Base-by-base conservation (phyloP, 2,113 vertebrate species). In the Rhinogobius similis region DNA sequence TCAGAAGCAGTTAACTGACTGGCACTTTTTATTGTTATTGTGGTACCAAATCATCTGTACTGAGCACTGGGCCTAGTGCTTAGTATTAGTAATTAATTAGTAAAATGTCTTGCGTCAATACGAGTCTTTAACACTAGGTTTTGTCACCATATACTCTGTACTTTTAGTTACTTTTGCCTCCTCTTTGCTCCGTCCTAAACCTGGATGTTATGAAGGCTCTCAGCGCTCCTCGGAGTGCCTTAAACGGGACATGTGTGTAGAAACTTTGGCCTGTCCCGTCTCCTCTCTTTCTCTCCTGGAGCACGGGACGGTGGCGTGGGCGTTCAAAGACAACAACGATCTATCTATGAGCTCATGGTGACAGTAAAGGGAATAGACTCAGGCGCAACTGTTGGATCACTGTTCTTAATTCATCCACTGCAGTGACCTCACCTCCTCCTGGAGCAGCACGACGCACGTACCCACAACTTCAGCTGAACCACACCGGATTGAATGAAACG, bases 381-480 rank as follows among this genome's bases (percentile, higher is more conserved):
- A 50, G 73, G 67, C 61, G 56, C 77, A 76, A 63, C 50, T 72
- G 39, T 70, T 82, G 82, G 83, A 87, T 72, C 70, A 32, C 58
- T 32, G 29, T 32, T 65, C 14, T 78, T 81, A 46, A 27, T 83
- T 82, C 63, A 77, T 81, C 68, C 71, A 68, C 70, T 75, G 50
- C 70, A 41, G 4, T 94, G 92, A 93, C 90, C 63, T 95, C 79
- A 95, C 94, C 94, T 95, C 94, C 94, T 95, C 72, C 63, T 56
- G 78, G 58, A 36, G 32, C 32, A 36, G 5, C 5, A 8, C 32
- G 32, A 36, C 32, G 32, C 32, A 93, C 91, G 80, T 93, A 92
- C 86, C 82, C 89, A 85, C 90, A 27, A 70, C 84, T 78, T 92
- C 92, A 72, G 32, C 32, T 36, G 32, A 36, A 36, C 64, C 88